phyloP scores from a whole-genome alignment of 2,888 invertebrate species.

The Leucania comma region DNA sequence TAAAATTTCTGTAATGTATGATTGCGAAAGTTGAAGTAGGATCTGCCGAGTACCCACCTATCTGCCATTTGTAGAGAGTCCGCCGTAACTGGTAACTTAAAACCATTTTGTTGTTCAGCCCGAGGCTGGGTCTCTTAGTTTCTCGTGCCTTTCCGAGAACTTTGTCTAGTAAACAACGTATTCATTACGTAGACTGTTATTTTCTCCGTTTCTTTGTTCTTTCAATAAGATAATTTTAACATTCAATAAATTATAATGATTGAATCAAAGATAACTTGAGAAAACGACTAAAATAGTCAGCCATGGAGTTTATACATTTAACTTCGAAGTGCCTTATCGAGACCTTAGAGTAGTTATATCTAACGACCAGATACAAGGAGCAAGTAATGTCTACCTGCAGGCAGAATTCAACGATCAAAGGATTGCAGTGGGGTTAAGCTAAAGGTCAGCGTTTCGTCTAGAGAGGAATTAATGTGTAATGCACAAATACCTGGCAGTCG shows the following conservation, averaged over 20 bases:
- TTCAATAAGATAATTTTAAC: constrained; percentile 21
- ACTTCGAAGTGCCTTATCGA: not conserved
- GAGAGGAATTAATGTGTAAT: constrained; percentile 56
- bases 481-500: constrained; percentile 50
- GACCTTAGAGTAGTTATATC: constrained; percentile 6
- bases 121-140: constrained; percentile 44
- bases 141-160: constrained; percentile 33
- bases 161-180: constrained; percentile 43
- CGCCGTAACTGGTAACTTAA: constrained; percentile 35
- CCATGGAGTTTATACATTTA: constrained; percentile 9
- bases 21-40: constrained; percentile 56
- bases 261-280: not conserved
- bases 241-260: constrained; percentile 1
- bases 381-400: constrained; percentile 23
- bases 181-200: constrained; percentile 31
- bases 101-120: constrained; percentile 43
- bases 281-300: not conserved
- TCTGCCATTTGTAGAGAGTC: constrained; percentile 34
- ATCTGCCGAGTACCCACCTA: constrained; percentile 27
- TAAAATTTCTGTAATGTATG: constrained; percentile 50
- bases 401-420: constrained; percentile 24
- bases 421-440: constrained; percentile 60
- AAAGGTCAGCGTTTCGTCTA: constrained; percentile 64
- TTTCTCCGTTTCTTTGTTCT: constrained; percentile 34
- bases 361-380: not conserved